Evolutionary conservation across 2,888 invertebrate genomes (phyloP), one percentile per base, ranked within the genome.

Genomic region (Cosmia pyralina): DNA sequence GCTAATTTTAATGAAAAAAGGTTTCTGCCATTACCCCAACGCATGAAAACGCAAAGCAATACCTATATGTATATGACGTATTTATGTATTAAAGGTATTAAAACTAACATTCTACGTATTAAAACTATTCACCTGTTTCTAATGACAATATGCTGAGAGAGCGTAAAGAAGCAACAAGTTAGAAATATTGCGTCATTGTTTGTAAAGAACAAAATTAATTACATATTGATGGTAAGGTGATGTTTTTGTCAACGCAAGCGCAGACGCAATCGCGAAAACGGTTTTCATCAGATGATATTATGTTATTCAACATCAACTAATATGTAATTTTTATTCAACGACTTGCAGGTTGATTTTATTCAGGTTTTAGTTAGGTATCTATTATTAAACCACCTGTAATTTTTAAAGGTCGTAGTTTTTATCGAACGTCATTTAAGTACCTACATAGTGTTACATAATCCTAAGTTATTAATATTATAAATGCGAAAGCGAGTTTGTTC

Each of bases 101-200:
- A 62, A 38, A 48, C 4, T 53, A 60, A 44, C n/a, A 63, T 38
- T 59, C 3, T 28, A 48, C 41, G 76, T 48, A 22, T 55, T 15
- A 7, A 62, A 38, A 48, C 4, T 53, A 60, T 75, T 62, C 50
- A 69, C 58, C 62, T 69, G 19, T 48, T 28, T 69, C 38, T 46
- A 72, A 64, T 15, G 52, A 57, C 22, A 44, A 62, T 58, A 68
- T 38, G 69, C 82, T 71, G 64, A 81, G 38, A 34, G 7, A 48
- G 69, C 84, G 50, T n/a, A 38, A 62, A 64, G 8, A 22, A 55
- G 85, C 75, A 90, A 90, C 76, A 70, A 67, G 58, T 46, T 69
- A 79, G 46, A 81, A 73, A 73, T 83, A 83, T 90, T 90, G 88
- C 90, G 86, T 90, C 90, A 90, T 85, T 83, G 48, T 83, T 85